Evolutionary conservation across 2,113 vertebrate genomes (phyloP).

Genomic region (Apeltes quadracus): DNA sequence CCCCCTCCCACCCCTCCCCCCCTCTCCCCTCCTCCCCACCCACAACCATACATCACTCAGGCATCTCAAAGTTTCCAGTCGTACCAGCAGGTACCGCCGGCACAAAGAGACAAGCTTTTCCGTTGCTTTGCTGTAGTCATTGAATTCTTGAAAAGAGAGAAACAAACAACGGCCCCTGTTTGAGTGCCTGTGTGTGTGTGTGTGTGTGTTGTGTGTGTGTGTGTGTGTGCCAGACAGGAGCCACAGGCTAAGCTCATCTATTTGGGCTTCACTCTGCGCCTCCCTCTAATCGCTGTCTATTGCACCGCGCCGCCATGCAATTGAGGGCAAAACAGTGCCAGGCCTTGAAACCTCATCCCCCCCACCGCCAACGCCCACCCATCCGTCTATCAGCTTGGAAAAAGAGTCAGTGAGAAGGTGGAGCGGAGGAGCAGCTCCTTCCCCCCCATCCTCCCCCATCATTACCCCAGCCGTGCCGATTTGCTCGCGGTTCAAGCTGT

Average conservation of each 20-base stretch:
- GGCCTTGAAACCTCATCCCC: slow-evolving; percentile 29
- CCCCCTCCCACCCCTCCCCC: too few relatives aligned
- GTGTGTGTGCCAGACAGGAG: slow-evolving; percentile 49
- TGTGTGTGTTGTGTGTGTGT: slow-evolving; percentile 7
- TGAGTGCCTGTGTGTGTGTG: not conserved
- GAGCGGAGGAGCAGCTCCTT: slow-evolving; percentile 38
- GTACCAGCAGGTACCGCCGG: slow-evolving; percentile 19
- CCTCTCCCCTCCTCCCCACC: too few relatives aligned
- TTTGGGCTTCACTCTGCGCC: slow-evolving; percentile 42
- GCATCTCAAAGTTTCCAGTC: slow-evolving; percentile 44
- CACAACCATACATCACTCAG: slow-evolving; percentile 26
- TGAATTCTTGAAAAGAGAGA: slow-evolving; percentile 25
- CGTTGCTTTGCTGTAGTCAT: slow-evolving; percentile 1
- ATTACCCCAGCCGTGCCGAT: slow-evolving; percentile 67
- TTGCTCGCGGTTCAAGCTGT: slow-evolving; percentile 62
- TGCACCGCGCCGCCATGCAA: slow-evolving; percentile 42
- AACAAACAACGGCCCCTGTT: slow-evolving; percentile 20
- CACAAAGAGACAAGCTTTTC: slow-evolving; percentile 27
- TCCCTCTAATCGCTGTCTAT: slow-evolving; percentile 59
- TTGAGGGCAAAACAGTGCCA: slow-evolving; percentile 53
- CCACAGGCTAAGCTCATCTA: slow-evolving; percentile 57
- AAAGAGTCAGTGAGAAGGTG: slow-evolving; percentile 13
- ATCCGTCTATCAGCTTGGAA: slow-evolving; percentile 50
- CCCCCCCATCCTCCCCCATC: slow-evolving; percentile 46
- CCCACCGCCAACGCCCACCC: slow-evolving; percentile 16